These are phyloP conservation scores for Alauda arvensis DNA, from an alignment of 2,797 vertebrate species.

Conservation along the genomic window DNA sequence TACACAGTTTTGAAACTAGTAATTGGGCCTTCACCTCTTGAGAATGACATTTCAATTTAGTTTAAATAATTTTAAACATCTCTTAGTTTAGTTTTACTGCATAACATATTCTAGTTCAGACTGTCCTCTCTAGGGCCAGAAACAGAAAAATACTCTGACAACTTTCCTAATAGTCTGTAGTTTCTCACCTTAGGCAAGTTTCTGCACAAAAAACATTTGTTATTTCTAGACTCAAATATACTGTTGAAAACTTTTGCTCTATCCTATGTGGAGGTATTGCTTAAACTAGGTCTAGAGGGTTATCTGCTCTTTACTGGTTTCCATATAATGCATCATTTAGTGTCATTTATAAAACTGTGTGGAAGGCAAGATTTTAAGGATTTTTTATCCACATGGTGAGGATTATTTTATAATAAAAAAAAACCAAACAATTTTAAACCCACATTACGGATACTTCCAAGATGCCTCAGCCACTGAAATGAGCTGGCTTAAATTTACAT, in stretches of 20 bases:
- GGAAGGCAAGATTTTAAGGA: background rate
- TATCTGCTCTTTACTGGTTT: background rate
- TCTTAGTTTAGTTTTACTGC: background rate
- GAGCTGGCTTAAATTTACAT: background rate
- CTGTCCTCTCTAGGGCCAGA: background rate
- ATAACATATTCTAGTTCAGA: background rate
- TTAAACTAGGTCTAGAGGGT: background rate
- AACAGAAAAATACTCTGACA: background rate
- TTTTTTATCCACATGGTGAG: background rate
- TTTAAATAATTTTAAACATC: background rate
- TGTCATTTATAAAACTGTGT: background rate
- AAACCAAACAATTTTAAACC: too few relatives aligned
- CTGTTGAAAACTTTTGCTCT: background rate
- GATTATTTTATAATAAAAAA: background rate
- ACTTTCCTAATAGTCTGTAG: background rate
- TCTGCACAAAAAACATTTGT: background rate
- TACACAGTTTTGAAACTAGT: background rate
- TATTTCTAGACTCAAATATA: background rate
- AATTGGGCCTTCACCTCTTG: background rate
- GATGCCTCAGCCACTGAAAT: background rate
- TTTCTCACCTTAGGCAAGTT: background rate
- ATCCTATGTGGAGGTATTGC: background rate
- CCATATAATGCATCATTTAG: background rate
- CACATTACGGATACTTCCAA: rapidly evolving
- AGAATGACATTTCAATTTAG: background rate